Evolutionary conservation across 2,888 invertebrate species (phyloP), one percentile per base, ranked within the genome.

Genomic region (Eledona agricola): DNA sequence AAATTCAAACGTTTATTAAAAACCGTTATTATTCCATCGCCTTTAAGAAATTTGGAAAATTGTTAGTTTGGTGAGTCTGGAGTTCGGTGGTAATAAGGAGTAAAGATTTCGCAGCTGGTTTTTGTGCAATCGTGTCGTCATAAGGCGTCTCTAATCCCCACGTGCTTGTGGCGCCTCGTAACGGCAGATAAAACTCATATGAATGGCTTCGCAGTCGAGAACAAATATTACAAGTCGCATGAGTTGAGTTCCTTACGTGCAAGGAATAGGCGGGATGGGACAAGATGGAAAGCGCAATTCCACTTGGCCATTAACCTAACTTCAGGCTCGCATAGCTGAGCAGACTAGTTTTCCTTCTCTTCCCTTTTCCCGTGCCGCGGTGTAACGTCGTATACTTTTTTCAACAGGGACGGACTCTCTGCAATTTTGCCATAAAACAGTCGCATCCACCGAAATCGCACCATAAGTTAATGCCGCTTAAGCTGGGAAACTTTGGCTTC

Each of bases 261-360:
- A 71, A 71, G 71, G 73, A 73, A 74, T 75, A 70, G 77, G 70
- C 71, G 73, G 75, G 72, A 72, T 77, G 66, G 63, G 65, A 77
- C 77, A 82, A 83, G 84, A 83, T 80, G 83, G 82, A 83, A 82
- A 83, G 82, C 81, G 83, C 82, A 82, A 85, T 85, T 85, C 83
- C 84, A 81, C 81, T 82, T 82, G 82, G 80, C 83, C 83, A 83
- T 83, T 83, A 83, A 82, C 82, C 83, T 80, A 82, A 81, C 82
- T 78, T 80, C 77, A 78, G 81, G 79, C 80, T 82, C 82, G 83
- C 82, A 81, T 81, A 81, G 69, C 70, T 68, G 70, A 69, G 62
- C 67, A 71, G 66, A 64, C 66, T 65, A 63, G 65, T 67, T 70
- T 70, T 67, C 67, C 64, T 62, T 66, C 65, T 63, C 67, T 61